Percentiles rank a stretch among this genome's conserved stretches.
These are phyloP conservation scores for Dermatemys mawii DNA, from an alignment of 2,113 vertebrate species.

Conservation along the genomic window DNA sequence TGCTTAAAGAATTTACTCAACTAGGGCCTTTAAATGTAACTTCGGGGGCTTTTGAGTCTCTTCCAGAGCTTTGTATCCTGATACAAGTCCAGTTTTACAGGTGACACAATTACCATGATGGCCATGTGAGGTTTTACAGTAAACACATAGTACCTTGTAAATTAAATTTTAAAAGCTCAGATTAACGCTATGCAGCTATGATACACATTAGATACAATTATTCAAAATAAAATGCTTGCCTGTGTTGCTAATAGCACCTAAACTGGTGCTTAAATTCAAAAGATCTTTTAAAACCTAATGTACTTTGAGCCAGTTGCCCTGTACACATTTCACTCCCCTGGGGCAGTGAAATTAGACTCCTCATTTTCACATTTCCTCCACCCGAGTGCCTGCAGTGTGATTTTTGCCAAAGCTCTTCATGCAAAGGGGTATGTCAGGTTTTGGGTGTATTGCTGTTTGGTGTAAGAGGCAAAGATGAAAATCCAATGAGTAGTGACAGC, in stretches of 20 bases:
- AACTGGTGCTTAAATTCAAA: background rate
- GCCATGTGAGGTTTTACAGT: background rate
- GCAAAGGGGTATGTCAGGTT: background rate
- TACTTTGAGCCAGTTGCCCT: background rate
- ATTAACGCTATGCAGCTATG: background rate
- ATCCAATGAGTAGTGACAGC: fast-evolving
- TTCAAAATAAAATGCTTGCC: background rate
- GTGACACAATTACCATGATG: background rate
- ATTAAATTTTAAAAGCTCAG: background rate
- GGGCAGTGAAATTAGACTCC: background rate
- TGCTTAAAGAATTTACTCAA: background rate
- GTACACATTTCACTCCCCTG: background rate
- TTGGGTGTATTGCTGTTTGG: background rate
- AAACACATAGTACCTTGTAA: background rate
- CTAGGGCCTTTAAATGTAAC: background rate
- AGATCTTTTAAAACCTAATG: background rate
- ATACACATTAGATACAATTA: background rate
- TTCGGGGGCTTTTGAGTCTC: background rate
- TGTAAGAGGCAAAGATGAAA: background rate
- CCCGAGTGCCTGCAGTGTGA: background rate
- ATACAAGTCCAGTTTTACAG: background rate
- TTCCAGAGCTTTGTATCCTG: background rate
- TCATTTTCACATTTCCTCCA: background rate
- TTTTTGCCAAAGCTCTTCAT: background rate
- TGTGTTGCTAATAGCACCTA: background rate